Base-by-base conservation (phyloP, 2,113 vertebrate species). In the Gracilinanus agilis region DNA sequence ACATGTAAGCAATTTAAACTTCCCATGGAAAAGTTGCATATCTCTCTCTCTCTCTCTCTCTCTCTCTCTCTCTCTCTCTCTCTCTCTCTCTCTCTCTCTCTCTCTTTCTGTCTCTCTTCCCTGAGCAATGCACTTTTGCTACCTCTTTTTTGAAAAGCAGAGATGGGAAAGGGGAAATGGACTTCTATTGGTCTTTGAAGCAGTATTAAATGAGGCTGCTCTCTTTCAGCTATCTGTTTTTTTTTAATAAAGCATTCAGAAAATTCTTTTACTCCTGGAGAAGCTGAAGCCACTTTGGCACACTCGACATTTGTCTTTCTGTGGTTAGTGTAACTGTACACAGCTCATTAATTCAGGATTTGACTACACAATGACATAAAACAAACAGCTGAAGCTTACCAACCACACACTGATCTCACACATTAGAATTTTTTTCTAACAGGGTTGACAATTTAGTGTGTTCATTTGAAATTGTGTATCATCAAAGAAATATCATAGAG, bases 1-100 rank as follows among this genome's bases (percentile, higher is more conserved):
- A 97, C 97, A 97, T 98, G 96, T 98, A 98, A 98, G 98, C 98
- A 98, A 98, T 98, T 98, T 93, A 96, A 98, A 96, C 93, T 97
- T 97, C 97, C 94, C 97, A 98, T 58, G 96, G 53, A 94, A 97
- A 97, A 98, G 58, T 95, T 97, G 11, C 6, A 53, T 97, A 3
- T 19, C 55, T 55, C 55, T 24, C 19, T 23, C 21, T 55, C 21
- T 24, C 55, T 55, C 3, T 55, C 3, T 55, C 55, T 55, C 19
- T 55, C 19, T 55, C 55, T 55, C 54, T 55, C 54, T 55, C 10
- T 55, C 54, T 55, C 54, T 55, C 54, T 55, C 10, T 55, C 54
- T 55, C 54, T 55, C 54, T 55, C 54, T 55, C 54, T 55, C 54
- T 55, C 54, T 55, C 54, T 55, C 54, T 96, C 4, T 90, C 97